Evolutionary conservation across 1,140 invertebrate genomes (phyloP).

Genomic region (Hyphantria cunea): DNA sequence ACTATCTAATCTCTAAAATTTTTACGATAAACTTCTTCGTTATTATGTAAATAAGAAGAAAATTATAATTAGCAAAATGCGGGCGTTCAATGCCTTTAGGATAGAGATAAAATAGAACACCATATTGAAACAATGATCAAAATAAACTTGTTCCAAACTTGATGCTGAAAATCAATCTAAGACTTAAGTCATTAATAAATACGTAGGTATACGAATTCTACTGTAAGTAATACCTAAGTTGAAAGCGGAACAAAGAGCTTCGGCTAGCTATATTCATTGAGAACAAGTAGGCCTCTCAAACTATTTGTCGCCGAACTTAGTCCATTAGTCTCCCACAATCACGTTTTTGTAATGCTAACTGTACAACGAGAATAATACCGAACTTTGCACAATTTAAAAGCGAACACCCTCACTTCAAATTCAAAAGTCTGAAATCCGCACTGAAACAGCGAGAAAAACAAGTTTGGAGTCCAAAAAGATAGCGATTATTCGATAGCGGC

Average conservation of each 20-base stretch:
- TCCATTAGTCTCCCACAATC: background rate
- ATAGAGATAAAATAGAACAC: too few relatives aligned
- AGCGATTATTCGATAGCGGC: slow-evolving; percentile 1
- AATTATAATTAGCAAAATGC: too few relatives aligned
- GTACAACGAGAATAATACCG: slow-evolving; percentile 1
- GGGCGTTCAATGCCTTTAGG: too few relatives aligned
- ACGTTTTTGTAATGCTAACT: background rate
- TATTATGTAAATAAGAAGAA: too few relatives aligned
- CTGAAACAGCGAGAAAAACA: background rate
- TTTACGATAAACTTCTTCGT: too few relatives aligned
- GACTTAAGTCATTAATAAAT: too few relatives aligned
- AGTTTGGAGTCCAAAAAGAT: background rate
- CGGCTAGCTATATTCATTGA: background rate
- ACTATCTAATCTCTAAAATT: too few relatives aligned
- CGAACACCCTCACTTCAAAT: background rate
- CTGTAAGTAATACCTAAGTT: background rate
- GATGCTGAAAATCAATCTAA: too few relatives aligned
- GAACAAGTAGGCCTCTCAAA: background rate
- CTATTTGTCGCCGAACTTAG: background rate
- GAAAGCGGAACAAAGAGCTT: background rate
- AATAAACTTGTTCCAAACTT: too few relatives aligned
- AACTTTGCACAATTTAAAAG: background rate
- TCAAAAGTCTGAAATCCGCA: slow-evolving; percentile 8
- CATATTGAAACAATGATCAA: too few relatives aligned
- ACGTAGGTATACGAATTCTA: too few relatives aligned